Conservation (phyloP, 1,140 invertebrate species). For the Acromyrmex charruanus region DNA sequence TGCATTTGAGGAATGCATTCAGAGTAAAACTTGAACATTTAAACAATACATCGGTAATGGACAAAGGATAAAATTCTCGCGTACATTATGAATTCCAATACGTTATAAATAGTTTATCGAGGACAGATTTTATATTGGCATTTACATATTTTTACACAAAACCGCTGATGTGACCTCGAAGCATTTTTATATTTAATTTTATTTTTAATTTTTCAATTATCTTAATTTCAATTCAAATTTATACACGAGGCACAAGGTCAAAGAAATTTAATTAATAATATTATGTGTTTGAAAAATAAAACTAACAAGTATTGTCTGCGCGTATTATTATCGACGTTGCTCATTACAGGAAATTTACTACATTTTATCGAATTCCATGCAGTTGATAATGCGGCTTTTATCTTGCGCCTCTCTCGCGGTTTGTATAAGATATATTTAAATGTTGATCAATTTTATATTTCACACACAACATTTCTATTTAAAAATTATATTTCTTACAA, state of each 20-base stretch:
- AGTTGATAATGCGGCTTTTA: constrained; percentile 24
- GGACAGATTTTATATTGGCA: constrained; percentile 16
- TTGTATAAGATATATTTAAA: constrained; percentile 21
- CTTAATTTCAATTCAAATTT: background rate
- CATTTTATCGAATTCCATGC: constrained; percentile 40
- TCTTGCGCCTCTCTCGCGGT: background rate
- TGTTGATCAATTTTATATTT: background rate
- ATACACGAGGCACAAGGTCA: background rate
- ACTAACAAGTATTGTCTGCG: background rate
- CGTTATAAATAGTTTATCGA: constrained; percentile 34
- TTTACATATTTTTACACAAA: constrained; percentile 36
- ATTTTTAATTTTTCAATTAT: constrained; percentile 23
- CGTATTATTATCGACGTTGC: constrained; percentile 24
- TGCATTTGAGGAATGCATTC: background rate
- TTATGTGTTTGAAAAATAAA: constrained; percentile 14
- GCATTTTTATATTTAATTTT: constrained; percentile 1
- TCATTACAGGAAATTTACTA: constrained; percentile 28
- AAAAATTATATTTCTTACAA: constrained; percentile 11
- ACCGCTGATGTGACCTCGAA: background rate
- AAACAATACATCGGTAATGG: background rate
- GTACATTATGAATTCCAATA: background rate
- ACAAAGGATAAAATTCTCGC: background rate
- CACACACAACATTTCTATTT: background rate
- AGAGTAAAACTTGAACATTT: background rate
- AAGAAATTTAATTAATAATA: constrained; percentile 23